These are phyloP conservation scores for Apeira syringaria DNA, from an alignment of 2,888 invertebrate species.

Conservation along the genomic window DNA sequence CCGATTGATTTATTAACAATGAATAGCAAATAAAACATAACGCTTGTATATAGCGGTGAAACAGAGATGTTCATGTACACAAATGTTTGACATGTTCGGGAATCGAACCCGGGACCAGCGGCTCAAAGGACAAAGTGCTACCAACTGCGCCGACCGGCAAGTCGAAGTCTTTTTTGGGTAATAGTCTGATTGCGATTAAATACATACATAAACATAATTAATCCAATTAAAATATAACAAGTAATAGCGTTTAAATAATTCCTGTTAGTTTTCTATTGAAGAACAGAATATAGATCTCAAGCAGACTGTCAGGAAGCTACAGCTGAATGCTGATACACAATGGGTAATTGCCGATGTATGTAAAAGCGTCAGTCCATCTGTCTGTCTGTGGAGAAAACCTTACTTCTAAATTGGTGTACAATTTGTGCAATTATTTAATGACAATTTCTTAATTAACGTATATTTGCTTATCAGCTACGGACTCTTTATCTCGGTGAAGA, in stretches of 20 bases:
- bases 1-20: too few relatives aligned
- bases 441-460: constrained; percentile 63
- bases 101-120: too few relatives aligned
- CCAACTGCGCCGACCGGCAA: too few relatives aligned
- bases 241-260: not conserved
- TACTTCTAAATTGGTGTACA: constrained; percentile 67
- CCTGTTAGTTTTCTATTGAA: constrained; percentile 8
- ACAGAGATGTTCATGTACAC: too few relatives aligned
- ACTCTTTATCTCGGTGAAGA: constrained; percentile 7
- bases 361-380: constrained; percentile 44
- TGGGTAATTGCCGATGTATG: constrained; percentile 54
- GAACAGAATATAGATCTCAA: constrained; percentile 31
- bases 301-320: constrained; percentile 45
- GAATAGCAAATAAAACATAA: too few relatives aligned
- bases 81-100: too few relatives aligned
- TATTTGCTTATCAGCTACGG: constrained; percentile 54
- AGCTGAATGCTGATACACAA: constrained; percentile 42
- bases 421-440: constrained; percentile 57
- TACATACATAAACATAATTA: not conserved
- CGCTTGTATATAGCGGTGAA: too few relatives aligned
- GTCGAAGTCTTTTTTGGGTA: too few relatives aligned
- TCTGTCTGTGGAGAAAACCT: constrained; percentile 48
- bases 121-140: too few relatives aligned
- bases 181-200: too few relatives aligned
- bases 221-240: constrained; percentile 17